Evolutionary conservation across 2,888 invertebrate genomes (phyloP).

Genomic region (Mythimna ferrago): DNA sequence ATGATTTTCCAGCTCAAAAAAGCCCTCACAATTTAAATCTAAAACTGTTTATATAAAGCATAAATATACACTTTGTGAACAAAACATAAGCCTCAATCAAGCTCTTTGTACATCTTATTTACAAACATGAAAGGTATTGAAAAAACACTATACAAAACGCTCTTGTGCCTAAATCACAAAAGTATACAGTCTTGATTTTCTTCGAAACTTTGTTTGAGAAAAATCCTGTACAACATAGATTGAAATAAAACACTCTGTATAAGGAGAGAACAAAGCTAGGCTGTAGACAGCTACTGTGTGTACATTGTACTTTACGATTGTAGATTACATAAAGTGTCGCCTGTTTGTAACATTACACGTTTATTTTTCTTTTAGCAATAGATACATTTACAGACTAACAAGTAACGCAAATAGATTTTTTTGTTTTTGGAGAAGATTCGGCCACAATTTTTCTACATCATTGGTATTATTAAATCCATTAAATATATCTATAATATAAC

Average conservation of each 20-base stretch:
- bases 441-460: too few relatives aligned
- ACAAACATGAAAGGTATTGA: slow-evolving; percentile 24
- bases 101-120: slow-evolving; percentile 16
- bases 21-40: too few relatives aligned
- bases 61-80: too few relatives aligned
- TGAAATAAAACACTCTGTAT: slow-evolving; percentile 15
- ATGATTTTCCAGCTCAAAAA: too few relatives aligned
- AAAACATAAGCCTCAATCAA: background rate
- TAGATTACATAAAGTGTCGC: background rate
- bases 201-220: background rate
- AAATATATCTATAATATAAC: too few relatives aligned
- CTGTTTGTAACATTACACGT: background rate
- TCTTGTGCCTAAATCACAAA: slow-evolving; percentile 26
- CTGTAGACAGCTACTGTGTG: background rate
- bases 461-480: too few relatives aligned
- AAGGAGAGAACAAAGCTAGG: slow-evolving; percentile 20
- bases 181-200: slow-evolving; percentile 31
- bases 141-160: background rate
- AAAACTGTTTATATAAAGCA: too few relatives aligned
- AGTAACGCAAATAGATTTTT: background rate
- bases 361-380: background rate
- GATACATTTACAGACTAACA: background rate
- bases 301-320: background rate
- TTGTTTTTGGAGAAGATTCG: background rate
- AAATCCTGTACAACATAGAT: slow-evolving; percentile 6